These are phyloP conservation scores for Sebastes glaucus DNA, from an alignment of 2,797 vertebrate genomes.

Conservation along the genomic window DNA sequence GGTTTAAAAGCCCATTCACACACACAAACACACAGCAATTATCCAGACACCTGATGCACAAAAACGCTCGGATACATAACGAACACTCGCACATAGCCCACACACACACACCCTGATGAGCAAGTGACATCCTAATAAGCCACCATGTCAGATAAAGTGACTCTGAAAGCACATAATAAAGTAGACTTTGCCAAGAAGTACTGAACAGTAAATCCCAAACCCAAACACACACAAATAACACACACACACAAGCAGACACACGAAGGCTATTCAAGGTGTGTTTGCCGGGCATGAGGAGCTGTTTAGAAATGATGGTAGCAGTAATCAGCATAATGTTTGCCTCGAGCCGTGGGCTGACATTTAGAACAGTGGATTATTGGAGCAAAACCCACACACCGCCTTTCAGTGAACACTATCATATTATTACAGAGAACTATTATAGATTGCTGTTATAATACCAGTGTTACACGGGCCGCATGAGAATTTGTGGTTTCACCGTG, in stretches of 20 bases:
- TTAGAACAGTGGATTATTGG: constrained; percentile 70
- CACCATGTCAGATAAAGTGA: constrained; percentile 42
- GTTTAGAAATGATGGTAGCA: constrained; percentile 57
- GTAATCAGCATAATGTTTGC: constrained; percentile 72
- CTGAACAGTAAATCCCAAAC: constrained; percentile 22
- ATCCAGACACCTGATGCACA: constrained; percentile 26
- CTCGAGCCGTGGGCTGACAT: constrained; percentile 69
- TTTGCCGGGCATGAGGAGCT: constrained; percentile 50
- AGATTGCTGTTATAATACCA: constrained; percentile 43
- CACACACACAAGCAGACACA: constrained; percentile 18
- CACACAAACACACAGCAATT: constrained; percentile 44
- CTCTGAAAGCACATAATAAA: constrained; percentile 53
- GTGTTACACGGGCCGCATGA: constrained; percentile 17
- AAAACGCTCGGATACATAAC: constrained; percentile 5
- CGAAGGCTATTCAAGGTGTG: constrained; percentile 48
- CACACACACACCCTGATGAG: constrained; percentile 24
- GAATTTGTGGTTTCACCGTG: constrained; percentile 23
- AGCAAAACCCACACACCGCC: constrained; percentile 52
- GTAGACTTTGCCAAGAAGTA: constrained; percentile 46
- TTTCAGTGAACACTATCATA: constrained; percentile 48
- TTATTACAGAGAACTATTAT: constrained; percentile 57
- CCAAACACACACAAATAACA: constrained; percentile 3
- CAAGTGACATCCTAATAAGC: constrained; percentile 56
- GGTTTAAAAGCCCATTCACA: constrained; percentile 41
- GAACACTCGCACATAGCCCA: neutral